These are phyloP conservation scores for Hydrolagus affinis DNA, from an alignment of 2,113 vertebrate genomes.

Conservation along the genomic window DNA sequence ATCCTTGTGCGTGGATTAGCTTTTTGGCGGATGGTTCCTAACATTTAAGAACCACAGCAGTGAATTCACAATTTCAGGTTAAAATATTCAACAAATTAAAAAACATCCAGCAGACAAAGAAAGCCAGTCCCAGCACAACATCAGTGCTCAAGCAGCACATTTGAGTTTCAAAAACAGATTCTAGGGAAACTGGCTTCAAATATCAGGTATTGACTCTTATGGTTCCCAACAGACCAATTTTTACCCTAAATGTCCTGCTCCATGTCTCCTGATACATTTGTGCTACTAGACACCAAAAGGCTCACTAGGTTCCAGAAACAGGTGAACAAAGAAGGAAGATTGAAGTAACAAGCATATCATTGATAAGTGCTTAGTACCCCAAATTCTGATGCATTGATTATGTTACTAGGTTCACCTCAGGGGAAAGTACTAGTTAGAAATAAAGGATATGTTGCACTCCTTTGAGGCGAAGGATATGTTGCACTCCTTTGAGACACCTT, in stretches of 20 bases:
- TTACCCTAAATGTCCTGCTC: not conserved
- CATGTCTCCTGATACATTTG: not conserved
- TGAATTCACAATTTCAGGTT: not conserved
- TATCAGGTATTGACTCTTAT: not conserved
- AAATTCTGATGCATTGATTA: slow-evolving; percentile 7
- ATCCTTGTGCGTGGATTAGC: not conserved
- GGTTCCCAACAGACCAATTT: not conserved
- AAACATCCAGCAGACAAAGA: not conserved
- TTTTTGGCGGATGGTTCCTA: not conserved
- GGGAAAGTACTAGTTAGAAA: not conserved
- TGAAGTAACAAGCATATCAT: not conserved
- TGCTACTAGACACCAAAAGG: not conserved
- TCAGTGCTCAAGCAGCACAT: not conserved
- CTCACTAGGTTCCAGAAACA: not conserved
- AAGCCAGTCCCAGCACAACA: not conserved
- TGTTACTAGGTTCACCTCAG: not conserved
- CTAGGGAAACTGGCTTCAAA: not conserved
- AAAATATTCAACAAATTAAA: not conserved
- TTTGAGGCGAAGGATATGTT: not conserved
- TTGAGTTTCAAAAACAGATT: not conserved
- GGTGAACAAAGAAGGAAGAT: not conserved
- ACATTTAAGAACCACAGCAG: not conserved
- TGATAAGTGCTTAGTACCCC: not conserved
- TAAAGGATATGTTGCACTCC: not conserved
- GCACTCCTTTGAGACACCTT: not conserved